Percentiles rank a stretch among this genome's conserved stretches.
phyloP scores from a whole-genome alignment of 2,113 vertebrate species.

The Psilopogon haemacephalus region DNA sequence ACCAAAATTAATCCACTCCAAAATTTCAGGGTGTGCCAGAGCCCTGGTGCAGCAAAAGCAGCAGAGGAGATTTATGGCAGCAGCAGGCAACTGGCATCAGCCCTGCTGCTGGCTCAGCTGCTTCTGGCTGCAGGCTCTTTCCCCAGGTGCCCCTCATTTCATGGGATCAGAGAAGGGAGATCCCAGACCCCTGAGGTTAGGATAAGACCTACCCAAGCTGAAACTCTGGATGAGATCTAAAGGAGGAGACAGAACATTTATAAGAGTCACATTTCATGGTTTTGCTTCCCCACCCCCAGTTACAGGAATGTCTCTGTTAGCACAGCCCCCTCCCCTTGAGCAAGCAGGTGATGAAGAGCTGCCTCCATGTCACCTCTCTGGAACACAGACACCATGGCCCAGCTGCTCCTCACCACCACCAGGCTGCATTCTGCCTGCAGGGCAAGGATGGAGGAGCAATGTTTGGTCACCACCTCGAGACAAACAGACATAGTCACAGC shows the following conservation, averaged over 20 bases:
- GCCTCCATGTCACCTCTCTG: background rate
- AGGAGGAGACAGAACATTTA: constrained; percentile 49
- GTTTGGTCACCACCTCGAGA: background rate
- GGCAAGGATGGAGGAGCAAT: background rate
- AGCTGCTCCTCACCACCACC: background rate
- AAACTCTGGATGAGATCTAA: constrained; percentile 59
- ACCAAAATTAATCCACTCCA: background rate
- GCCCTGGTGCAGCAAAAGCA: background rate
- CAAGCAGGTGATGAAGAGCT: background rate
- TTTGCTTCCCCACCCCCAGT: background rate
- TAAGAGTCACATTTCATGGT: background rate
- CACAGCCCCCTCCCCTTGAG: background rate
- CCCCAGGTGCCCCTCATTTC: constrained; percentile 24
- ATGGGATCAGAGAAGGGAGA: constrained; percentile 37
- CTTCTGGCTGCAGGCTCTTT: background rate
- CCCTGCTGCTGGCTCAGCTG: background rate
- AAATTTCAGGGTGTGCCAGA: background rate
- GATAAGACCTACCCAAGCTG: constrained; percentile 53
- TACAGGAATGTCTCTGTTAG: background rate
- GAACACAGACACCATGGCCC: background rate
- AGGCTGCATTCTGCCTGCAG: background rate
- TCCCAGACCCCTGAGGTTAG: constrained; percentile 3
- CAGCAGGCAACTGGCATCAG: background rate
- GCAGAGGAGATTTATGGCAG: background rate
- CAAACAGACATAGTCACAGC: background rate